These are phyloP conservation scores for Melanchra persicariae DNA, from an alignment of 2,888 invertebrate species.

Conservation along the genomic window DNA sequence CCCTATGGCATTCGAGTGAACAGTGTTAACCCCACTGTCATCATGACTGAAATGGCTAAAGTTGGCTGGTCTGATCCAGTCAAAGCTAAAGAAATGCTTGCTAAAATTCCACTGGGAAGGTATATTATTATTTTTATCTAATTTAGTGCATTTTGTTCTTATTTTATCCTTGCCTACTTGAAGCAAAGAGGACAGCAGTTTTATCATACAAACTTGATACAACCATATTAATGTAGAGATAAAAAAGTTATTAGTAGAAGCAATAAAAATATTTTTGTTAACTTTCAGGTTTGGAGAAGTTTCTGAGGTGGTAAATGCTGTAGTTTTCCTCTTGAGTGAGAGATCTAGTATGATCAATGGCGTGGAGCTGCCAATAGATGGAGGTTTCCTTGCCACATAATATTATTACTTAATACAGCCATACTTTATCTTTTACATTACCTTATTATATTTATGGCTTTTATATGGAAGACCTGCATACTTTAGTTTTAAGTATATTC, in stretches of 20 bases:
- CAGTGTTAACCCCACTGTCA: conserved; percentile 98
- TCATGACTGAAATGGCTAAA: conserved; percentile 97
- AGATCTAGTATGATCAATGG: conserved; percentile 96
- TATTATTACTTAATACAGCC: conserved; percentile 32
- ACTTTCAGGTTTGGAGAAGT: conserved; percentile 93
- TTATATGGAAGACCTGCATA: conserved; percentile 54
- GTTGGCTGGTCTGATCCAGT: conserved; percentile 96
- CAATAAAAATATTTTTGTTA: background rate
- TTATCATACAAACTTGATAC: conserved; percentile 15
- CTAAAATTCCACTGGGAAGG: conserved; percentile 96
- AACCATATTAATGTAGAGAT: conserved; percentile 31
- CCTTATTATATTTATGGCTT: conserved; percentile 45
- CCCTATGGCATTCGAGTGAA: conserved; percentile 96
- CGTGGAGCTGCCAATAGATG: conserved; percentile 94
- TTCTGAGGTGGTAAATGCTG: conserved; percentile 95
- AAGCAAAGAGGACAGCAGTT: conserved; percentile 30
- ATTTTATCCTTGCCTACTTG: no score
- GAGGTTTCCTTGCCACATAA: conserved; percentile 93
- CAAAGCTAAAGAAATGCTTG: conserved; percentile 93
- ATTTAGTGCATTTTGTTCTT: background rate
- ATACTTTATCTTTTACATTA: conserved; percentile 29
- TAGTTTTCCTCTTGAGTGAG: conserved; percentile 94
- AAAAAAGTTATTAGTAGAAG: conserved; percentile 17
- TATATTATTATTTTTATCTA: conserved; percentile 74
- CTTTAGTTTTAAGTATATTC: conserved; percentile 58